Evolutionary conservation across 2,113 vertebrate genomes (phyloP), one percentile per base, ranked within the genome.

Genomic region (Aix galericulata): DNA sequence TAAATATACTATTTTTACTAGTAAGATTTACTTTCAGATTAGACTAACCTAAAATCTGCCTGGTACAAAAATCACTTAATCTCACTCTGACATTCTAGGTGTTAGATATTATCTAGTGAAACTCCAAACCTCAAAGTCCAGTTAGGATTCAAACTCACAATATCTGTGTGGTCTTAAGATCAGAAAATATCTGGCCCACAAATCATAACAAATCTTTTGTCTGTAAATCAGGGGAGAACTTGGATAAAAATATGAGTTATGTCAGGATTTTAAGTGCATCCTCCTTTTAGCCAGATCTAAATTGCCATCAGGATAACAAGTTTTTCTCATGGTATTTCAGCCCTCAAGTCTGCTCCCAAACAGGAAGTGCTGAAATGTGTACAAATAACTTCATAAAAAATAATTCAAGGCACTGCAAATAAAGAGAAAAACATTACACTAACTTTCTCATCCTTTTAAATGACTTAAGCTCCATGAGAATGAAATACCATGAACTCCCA

Each of bases 261-360:
- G 38, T 64, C 53, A 93, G 67, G 63, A 59, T 91, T 91, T 95
- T 76, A 82, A 96, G 48, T 38, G 21, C 91, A 76, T 89, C 34
- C n/a, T 92, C 58, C 36, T 87, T 89, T 79, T 40, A 93, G 42
- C 44, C 67, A 76, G 71, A 93, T 73, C 74, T 88, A 92, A 97
- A 94, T 63, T 94, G 60, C 74, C 67, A 76, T 94, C 71, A 95
- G 82, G 80, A 95, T 66, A 88, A 93, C 86, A 92, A 91, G 40
- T 93, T 95, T 96, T 97, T 97, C 95, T 95, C 94, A 96, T 96
- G 92, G 62, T 93, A 93, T 94, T 95, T 96, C 91, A 77, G 83
- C 93, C 42, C 1, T 89, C 88, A 80, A 40, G 27, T 91, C 93
- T 85, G 71, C 81, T 92, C 67, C 88, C 91, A 94, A 96, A 92